Percentiles rank a stretch among this genome's conserved stretches.
These are phyloP conservation scores for Diaphora mendica DNA, from an alignment of 2,888 invertebrate species.

Conservation along the genomic window DNA sequence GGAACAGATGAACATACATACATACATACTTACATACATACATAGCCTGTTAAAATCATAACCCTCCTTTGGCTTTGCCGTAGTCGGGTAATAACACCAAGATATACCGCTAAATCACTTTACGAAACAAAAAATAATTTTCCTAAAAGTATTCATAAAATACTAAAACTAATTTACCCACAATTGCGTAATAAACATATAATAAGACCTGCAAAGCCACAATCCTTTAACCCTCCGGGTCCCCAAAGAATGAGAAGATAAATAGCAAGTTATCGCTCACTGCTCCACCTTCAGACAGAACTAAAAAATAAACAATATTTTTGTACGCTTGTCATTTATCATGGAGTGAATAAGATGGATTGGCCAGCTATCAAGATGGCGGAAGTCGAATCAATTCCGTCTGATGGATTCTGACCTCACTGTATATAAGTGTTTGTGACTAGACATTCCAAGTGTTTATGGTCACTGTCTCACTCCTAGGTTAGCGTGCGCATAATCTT, in stretches of 20 bases:
- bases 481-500: background rate
- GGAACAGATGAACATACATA: too few relatives aligned
- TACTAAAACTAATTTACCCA: background rate
- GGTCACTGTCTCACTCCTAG: background rate
- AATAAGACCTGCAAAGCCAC: background rate
- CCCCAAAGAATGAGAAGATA: background rate
- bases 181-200: background rate
- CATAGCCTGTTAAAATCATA: too few relatives aligned
- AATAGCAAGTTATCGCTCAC: background rate
- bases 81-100: too few relatives aligned
- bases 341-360: background rate
- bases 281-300: background rate
- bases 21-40: too few relatives aligned
- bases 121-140: background rate
- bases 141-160: background rate
- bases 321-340: background rate
- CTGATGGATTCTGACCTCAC: background rate
- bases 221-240: background rate
- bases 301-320: background rate
- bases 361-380: background rate
- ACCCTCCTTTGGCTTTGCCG: too few relatives aligned
- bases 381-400: background rate
- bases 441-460: background rate
- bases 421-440: background rate
- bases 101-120: background rate